Base-by-base conservation (phyloP, 1,140 invertebrate species). In the Antheraea pernyi region DNA sequence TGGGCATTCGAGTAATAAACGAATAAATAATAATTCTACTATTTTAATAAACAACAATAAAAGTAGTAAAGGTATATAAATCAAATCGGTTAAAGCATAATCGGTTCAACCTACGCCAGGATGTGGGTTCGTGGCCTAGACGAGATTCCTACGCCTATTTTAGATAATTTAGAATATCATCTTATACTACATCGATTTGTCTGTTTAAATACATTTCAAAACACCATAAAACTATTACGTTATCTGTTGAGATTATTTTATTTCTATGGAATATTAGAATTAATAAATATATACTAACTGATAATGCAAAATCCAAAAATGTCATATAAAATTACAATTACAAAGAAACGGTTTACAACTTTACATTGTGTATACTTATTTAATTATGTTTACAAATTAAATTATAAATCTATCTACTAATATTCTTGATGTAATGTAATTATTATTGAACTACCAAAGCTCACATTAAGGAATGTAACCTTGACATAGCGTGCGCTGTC, bases 121-220 rank as follows among this genome's bases (percentile, higher is more conserved):
- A 58, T 59, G 68, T 63, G 68, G 48, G 61, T 48, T 22, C 64
- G 60, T 53, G 61, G 46, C 68, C 68, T 69, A 69, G 68, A 69
- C 68, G 36, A 37, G 68, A 53, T 53, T 18, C 68, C 68, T 64
- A 69, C 68, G 64, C 19, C 18, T 18, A 13, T 30, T 16, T 53
- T 53, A 53, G 46, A 53, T 53, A 13, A 53, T 53, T 53, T 16
- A 53, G 7, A 2, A 6, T 1, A 53, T 6, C 16, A 53, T 53
- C 46, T 6, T 1, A 53, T 53, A 16, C 13, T 53, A 53, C 46
- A 53, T 53, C 46, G n/a, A 53, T 53, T 11, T 53, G 16, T 53
- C 13, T 53, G 16, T 53, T 53, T 16, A 53, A 6, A 16, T 16
- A n/a, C n/a, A n/a, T n/a, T n/a, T 53, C 16, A 53, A 13, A n/a